Evolutionary conservation across 1,140 invertebrate species (phyloP), one percentile per base, ranked within the genome.

Genomic region (Cryptotermes secundus): DNA sequence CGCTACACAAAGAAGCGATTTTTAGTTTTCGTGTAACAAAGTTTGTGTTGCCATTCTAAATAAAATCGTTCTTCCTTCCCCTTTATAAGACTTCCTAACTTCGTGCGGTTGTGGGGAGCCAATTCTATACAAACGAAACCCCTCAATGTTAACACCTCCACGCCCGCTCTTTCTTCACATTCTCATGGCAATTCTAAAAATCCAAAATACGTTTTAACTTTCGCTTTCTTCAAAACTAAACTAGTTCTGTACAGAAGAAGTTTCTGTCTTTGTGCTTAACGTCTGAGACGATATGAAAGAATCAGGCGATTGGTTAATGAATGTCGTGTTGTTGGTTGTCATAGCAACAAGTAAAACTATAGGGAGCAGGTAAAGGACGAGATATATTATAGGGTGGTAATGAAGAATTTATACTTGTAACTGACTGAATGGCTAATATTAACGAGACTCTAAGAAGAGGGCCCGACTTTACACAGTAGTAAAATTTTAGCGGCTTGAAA

Each of bases 1-100:
- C n/a, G 53, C 26, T 59, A n/a, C 53, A 59, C 7, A 59, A 59
- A 59, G 53, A 59, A 2, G 59, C n/a, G 59, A 72, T 72, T 72
- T 31, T 26, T 72, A 31, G 26, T 72, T 72, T 72, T 31, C 59
- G 7, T 72, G 26, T 72, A 72, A 72, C 59, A 16, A 72, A 72
- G 59, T 72, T 72, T n/a, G 26, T 72, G 59, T 14, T 72, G 59
- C 59, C n/a, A 31, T 72, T 72, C n/a, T 72, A 3, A 14, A 72
- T 10, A 4, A 72, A 72, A 72, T 31, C 59, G 16, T 72, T 72
- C 59, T 12, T 7, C 26, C n/a, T 31, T 72, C n/a, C n/a, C 59
- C 31, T 72, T 72, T 72, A n/a, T 72, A 72, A 26, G 59, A 72
- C 59, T 72, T 72, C 59, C 31, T 72, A 72, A 31, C 59, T 72